These are phyloP conservation scores for Neostethus bicornis DNA, from an alignment of 2,797 vertebrate species.

Conservation along the genomic window DNA sequence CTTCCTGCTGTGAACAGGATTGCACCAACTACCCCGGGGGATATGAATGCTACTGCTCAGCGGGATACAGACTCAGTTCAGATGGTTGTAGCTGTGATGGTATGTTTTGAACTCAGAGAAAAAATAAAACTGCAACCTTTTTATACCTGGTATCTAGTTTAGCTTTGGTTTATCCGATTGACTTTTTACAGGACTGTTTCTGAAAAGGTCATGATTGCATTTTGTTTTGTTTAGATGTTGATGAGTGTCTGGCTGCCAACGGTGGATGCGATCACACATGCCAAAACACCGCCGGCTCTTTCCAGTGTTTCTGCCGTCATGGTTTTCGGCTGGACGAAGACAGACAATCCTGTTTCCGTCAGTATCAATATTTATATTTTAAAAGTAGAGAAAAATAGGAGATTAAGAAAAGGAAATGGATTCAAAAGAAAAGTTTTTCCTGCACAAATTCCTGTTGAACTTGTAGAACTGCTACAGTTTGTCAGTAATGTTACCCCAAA, in stretches of 20 bases:
- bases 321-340: conserved; percentile 87
- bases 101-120: conserved; percentile 55
- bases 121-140: conserved; percentile 8
- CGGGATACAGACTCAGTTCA: conserved; percentile 84
- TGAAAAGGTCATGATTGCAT: conserved; percentile 8
- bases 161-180: conserved; percentile 12
- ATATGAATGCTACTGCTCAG: conserved; percentile 93
- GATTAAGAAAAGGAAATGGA: conserved; percentile 9
- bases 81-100: conserved; percentile 92
- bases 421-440: conserved; percentile 13
- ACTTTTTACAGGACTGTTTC: not conserved
- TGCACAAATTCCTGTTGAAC: too few species aligned
- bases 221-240: conserved; percentile 82
- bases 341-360: conserved; percentile 84
- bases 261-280: conserved; percentile 88
- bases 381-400: not conserved
- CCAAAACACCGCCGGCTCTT: conserved; percentile 89
- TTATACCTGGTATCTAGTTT: conserved; percentile 10
- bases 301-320: conserved; percentile 85
- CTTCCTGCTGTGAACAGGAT: conserved; percentile 90
- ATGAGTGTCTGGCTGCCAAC: conserved; percentile 85
- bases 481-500: too few species aligned
- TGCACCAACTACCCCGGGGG: conserved; percentile 93
- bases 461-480: too few species aligned
- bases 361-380: conserved; percentile 60